Evolutionary conservation across 2,113 vertebrate genomes (phyloP), one percentile per base, ranked within the genome.

Genomic region (Meles meles): DNA sequence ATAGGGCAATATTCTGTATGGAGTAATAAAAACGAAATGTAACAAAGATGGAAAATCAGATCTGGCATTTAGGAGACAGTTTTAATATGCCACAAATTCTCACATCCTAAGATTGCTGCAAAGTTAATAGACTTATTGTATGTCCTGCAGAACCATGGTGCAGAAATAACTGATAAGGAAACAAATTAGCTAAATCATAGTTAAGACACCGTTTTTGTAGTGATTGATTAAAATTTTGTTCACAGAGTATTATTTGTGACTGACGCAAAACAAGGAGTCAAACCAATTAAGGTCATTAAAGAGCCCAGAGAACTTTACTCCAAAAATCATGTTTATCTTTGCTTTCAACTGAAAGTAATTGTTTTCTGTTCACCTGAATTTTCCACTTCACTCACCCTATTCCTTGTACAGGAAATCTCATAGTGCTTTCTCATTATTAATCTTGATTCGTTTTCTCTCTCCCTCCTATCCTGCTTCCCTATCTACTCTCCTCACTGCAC

Each of bases 11-110:
- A 95, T 97, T 93, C 88, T 89, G 23, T 31, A 49, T 44, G 42
- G 72, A 82, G 55, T 42, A 97, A 91, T 94, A 91, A 95, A 97
- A 96, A 80, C 0, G 2, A 96, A 93, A 94, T 91, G 80, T 61
- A 93, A 89, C 55, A 1, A 97, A 97, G 88, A 95, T 94, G 76
- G 82, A 93, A 91, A 95, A 87, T 95, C 79, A 90, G 67, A 95
- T 55, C 61, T 98, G 94, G 92, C 93, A 93, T 97, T 96, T 97
- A 94, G 82, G 79, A 92, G 96, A 80, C 82, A 96, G 91, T 97
- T 97, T 97, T 97, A 98, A 97, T 96, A 92, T 85, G 61, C 57
- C 85, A 72, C 93, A 94, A 81, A 97, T 97, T 88, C 96, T 95
- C 85, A 80, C 34, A 93, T 76, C 31, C 67, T 95, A 84, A 86